Evolutionary conservation across 2,113 vertebrate species (phyloP).

Genomic region (Paracanthobrama guichenoti): DNA sequence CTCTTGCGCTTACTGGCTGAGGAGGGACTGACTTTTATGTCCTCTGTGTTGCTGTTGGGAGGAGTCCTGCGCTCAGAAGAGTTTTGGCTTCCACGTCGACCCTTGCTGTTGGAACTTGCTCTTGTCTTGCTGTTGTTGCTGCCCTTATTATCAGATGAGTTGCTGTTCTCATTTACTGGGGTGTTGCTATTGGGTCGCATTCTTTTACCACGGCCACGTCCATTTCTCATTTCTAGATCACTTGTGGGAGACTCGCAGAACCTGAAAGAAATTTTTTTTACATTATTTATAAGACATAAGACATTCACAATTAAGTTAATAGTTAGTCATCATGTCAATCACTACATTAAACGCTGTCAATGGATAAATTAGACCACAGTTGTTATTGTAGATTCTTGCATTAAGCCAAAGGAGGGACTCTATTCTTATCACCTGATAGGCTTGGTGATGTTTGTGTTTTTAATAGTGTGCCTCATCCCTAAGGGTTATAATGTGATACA

Average conservation of each 20-base stretch:
- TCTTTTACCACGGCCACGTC: conserved; percentile 93
- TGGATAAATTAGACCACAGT: no score
- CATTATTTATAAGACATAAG: background rate
- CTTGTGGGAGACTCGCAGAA: conserved; percentile 99
- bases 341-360: no score
- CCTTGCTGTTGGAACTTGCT: conserved; percentile 92
- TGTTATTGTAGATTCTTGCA: no score
- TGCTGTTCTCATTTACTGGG: conserved; percentile 84
- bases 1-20: conserved; percentile 90
- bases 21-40: conserved; percentile 95
- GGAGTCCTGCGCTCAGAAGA: conserved; percentile 92
- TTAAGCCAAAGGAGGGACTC: conserved; percentile 64
- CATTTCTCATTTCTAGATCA: conserved; percentile 96
- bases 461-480: conserved; percentile 56
- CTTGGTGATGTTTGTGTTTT: conserved; percentile 61
- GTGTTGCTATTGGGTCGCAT: conserved; percentile 95
- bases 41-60: conserved; percentile 82
- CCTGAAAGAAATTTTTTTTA: conserved; percentile 73
- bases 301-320: background rate
- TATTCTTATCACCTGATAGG: conserved; percentile 68
- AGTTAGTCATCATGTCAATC: no score
- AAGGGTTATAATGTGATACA: conserved; percentile 62
- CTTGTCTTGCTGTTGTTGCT: conserved; percentile 91
- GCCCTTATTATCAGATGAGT: conserved; percentile 90
- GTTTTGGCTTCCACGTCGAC: conserved; percentile 94